A percentile compares a stretch with the other conserved stretches of the same genome.
Conservation (phyloP, 2,797 vertebrate species). For the Microchirus variegatus region DNA sequence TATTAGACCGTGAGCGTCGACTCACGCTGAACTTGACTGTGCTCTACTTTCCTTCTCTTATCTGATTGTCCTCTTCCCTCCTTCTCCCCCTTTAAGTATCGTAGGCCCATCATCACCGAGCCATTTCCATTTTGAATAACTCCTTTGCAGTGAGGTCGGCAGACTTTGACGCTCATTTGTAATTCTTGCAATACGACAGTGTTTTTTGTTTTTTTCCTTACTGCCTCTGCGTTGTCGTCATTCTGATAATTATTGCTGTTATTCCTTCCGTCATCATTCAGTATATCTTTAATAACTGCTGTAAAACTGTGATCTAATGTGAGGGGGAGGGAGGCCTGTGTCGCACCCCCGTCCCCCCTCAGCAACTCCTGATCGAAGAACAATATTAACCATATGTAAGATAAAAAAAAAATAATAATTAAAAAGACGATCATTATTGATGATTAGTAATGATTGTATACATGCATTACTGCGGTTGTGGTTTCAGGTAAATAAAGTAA, state of each 20-base stretch:
- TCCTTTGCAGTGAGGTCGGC: slow-evolving; percentile 36
- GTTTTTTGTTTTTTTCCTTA: slow-evolving; percentile 63
- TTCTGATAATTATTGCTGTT: slow-evolving; percentile 21
- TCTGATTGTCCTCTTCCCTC: not conserved
- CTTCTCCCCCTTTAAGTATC: slow-evolving; percentile 6
- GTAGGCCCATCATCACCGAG: slow-evolving; percentile 28
- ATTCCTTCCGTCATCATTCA: slow-evolving; percentile 13
- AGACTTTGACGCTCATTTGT: slow-evolving; percentile 49
- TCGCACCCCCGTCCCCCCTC: slow-evolving; percentile 31
- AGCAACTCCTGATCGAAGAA: slow-evolving; percentile 57
- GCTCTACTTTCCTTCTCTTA: slow-evolving; percentile 43
- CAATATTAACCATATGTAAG: slow-evolving; percentile 66
- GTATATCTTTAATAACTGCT: slow-evolving; percentile 74
- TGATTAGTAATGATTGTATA: slow-evolving; percentile 73
- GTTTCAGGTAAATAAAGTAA: slow-evolving; percentile 82
- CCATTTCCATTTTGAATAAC: slow-evolving; percentile 25
- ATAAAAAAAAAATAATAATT: slow-evolving; percentile 33
- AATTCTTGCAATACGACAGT: slow-evolving; percentile 69
- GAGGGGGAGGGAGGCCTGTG: slow-evolving; percentile 33
- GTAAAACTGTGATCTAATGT: slow-evolving; percentile 78
- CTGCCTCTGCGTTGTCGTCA: slow-evolving; percentile 60
- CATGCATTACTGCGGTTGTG: slow-evolving; percentile 75
- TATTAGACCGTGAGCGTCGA: slow-evolving; percentile 50
- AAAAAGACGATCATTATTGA: slow-evolving; percentile 63
- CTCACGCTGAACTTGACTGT: slow-evolving; percentile 57